Percentiles rank a stretch among this genome's conserved stretches.
phyloP scores from a whole-genome alignment of 2,888 invertebrate genomes.

The Keiferia lycopersicella region DNA sequence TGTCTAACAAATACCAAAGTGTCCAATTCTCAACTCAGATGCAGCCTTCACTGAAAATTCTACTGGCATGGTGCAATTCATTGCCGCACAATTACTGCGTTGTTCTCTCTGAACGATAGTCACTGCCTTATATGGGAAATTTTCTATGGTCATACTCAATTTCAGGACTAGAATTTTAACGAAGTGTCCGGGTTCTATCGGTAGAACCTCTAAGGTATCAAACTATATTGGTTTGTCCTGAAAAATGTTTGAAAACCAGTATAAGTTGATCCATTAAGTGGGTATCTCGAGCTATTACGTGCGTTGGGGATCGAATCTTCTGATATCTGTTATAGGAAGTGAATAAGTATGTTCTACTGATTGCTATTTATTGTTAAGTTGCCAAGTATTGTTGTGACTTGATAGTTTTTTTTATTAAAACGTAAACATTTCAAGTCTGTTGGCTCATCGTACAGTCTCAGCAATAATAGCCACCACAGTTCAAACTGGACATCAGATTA shows the following conservation, averaged over 20 bases:
- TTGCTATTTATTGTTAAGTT: neutral
- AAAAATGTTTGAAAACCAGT: no score
- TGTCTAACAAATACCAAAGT: neutral
- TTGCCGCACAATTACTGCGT: conserved; percentile 50
- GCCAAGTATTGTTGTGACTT: no score
- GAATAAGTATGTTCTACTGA: neutral
- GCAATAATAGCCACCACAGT: no score
- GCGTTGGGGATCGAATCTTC: conserved; percentile 27
- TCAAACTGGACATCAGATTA: no score
- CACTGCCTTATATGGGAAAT: conserved; percentile 24
- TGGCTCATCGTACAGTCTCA: no score
- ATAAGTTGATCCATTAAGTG: no score
- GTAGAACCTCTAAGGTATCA: no score
- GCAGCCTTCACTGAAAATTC: conserved; percentile 66
- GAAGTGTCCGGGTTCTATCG: neutral
- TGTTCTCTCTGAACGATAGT: conserved; percentile 30
- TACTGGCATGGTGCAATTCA: conserved; percentile 64
- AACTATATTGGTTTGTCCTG: no score
- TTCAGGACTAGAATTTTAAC: conserved; percentile 23
- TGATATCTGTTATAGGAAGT: conserved; percentile 29
- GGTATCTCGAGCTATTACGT: conserved; percentile 1
- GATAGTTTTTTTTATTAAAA: no score
- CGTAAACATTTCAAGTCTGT: no score
- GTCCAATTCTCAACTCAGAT: neutral
- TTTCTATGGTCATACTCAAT: conserved; percentile 21